Evolutionary conservation across 2,888 invertebrate genomes (phyloP), one percentile per base, ranked within the genome.

Genomic region (Ornithoptera alexandrae): DNA sequence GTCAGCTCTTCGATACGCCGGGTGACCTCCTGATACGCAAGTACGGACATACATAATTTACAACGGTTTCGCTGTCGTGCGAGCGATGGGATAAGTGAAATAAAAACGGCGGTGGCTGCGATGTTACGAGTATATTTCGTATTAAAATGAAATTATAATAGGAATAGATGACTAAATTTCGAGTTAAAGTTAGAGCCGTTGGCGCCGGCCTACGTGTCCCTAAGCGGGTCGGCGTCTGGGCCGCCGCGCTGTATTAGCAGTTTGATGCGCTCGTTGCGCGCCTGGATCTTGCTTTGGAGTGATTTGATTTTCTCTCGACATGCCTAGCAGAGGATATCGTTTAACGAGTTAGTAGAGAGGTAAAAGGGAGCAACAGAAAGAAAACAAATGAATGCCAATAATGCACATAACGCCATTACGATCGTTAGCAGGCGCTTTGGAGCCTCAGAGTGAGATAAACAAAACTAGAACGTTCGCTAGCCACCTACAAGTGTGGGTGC

Each of bases 261-360:
- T 91, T 97, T 97, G 85, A 97, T 96, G 85, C 97, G 96, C 93
- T 98, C 97, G 88, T 95, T 95, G 78, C 97, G 96, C 92, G 97
- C 96, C 84, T 95, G 94, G 84, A 98, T 96, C 94, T 97, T 97
- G 93, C 95, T 96, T 91, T 97, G 97, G 85, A 98, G 94, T 87
- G 95, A 94, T 88, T 96, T 96, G 82, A 97, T 95, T 92, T 95
- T 95, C 92, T 97, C 97, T 88, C 96, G 96, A 94, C 95, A 96
- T 88, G 95, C 95, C 97, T 97, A 92, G 78, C 84, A 85, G 87
- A 87, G 88, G 93, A 93, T 91, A 93, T 87, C 87, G 83, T 77
- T 81, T 78, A 81, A 82, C 78, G 79, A 80, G 89, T 90, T 90
- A 89, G 90, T 88, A 82, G 82, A 79, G 82, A 80, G 83, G 81